These are phyloP conservation scores for Cossypha caffra DNA, from an alignment of 2,797 vertebrate species.

Conservation along the genomic window DNA sequence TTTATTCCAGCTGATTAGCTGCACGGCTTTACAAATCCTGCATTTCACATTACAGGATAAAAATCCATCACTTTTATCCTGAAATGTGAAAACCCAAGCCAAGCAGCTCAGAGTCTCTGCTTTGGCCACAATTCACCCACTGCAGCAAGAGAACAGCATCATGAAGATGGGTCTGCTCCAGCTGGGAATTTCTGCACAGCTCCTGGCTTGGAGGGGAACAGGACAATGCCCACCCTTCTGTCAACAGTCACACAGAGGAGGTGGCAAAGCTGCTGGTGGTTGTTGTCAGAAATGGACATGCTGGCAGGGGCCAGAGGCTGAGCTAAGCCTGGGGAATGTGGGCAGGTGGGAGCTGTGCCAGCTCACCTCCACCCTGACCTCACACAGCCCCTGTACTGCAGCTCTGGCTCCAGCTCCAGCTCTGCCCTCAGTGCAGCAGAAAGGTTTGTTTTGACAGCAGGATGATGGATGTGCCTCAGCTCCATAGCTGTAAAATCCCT, in stretches of 20 bases:
- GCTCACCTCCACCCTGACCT: constrained; percentile 36
- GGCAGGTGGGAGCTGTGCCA: constrained; percentile 5
- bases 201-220: not conserved
- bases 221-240: not conserved
- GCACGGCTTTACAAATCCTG: not conserved
- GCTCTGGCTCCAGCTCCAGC: not conserved
- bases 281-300: not conserved
- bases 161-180: not conserved
- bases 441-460: constrained; percentile 2
- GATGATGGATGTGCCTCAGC: not conserved
- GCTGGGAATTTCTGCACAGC: not conserved
- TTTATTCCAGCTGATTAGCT: not conserved
- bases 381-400: not conserved
- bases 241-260: not conserved
- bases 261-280: not conserved
- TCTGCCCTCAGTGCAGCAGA: not conserved
- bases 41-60: too few relatives aligned
- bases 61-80: not conserved
- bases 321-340: not conserved
- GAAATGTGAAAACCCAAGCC: not conserved
- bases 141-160: not conserved
- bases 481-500: not conserved
- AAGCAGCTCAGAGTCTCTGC: not conserved
- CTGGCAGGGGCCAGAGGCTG: not conserved
- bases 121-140: not conserved